Evolutionary conservation across 2,797 vertebrate species (phyloP).

Genomic region (Coendou prehensilis): DNA sequence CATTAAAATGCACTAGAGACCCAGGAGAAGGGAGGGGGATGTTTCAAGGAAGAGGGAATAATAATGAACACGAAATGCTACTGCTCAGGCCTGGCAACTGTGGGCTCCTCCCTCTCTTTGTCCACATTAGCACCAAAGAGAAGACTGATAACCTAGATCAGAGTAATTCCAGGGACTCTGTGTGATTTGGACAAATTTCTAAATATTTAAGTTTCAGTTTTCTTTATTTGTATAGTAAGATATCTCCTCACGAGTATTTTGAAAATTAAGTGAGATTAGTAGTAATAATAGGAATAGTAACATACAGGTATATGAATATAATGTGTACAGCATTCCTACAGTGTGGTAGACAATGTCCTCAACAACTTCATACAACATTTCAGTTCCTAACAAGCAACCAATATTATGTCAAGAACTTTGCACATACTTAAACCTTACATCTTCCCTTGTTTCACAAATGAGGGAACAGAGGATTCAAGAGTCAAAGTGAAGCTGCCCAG

Average conservation of each 20-base stretch:
- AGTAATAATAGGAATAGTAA: slow-evolving; percentile 41
- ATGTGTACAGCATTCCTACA: background rate
- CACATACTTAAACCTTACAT: slow-evolving; percentile 13
- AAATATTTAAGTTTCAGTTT: slow-evolving; percentile 35
- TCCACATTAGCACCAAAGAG: background rate
- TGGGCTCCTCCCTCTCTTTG: background rate
- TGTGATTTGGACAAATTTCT: background rate
- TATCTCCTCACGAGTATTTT: background rate
- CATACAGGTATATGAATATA: background rate
- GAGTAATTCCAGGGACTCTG: background rate
- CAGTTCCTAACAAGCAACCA: background rate
- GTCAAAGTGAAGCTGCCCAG: background rate
- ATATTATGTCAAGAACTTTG: slow-evolving; percentile 25
- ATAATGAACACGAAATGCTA: slow-evolving; percentile 19
- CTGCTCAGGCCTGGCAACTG: background rate
- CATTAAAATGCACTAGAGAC: background rate
- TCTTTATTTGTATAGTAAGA: slow-evolving; percentile 31
- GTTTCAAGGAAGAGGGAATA: background rate
- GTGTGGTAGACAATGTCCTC: background rate
- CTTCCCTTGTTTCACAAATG: slow-evolving; percentile 22
- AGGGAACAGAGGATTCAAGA: slow-evolving; percentile 25
- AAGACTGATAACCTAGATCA: background rate
- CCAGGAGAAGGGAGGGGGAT: background rate
- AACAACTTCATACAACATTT: background rate
- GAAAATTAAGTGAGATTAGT: background rate